A percentile compares a stretch with the other conserved stretches of the same genome.
Evolutionary conservation across 2,797 vertebrate species (phyloP).

Genomic region (Tragopan temminckii): DNA sequence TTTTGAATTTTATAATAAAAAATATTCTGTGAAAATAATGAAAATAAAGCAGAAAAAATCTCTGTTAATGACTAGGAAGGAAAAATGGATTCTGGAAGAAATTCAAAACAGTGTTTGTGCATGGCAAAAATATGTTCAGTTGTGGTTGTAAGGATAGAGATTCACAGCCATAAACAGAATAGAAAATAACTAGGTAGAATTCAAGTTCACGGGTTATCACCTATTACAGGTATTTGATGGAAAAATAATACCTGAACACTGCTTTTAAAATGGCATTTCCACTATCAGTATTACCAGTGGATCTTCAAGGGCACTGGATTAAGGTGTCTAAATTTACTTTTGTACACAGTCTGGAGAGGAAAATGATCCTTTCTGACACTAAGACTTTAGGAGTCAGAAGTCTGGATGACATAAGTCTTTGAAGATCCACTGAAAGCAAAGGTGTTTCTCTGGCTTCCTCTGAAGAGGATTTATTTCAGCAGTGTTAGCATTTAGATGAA

Average conservation of each 20-base stretch:
- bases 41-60: neutral
- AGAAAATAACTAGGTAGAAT: neutral
- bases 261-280: neutral
- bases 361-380: neutral
- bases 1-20: neutral
- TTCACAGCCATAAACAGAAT: neutral
- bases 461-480: neutral
- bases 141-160: rapidly evolving
- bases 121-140: neutral
- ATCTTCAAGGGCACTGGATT: neutral
- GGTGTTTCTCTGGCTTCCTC: neutral
- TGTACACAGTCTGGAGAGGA: neutral
- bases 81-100: neutral
- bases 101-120: neutral
- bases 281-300: neutral
- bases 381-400: neutral
- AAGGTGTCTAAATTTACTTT: neutral
- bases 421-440: neutral
- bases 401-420: rapidly evolving
- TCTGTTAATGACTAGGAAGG: neutral
- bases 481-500: neutral
- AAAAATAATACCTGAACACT: neutral
- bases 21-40: constrained; percentile 5
- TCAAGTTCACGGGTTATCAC: rapidly evolving
- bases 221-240: neutral